Conservation (phyloP, 2,888 invertebrate species). For the Netelia melanura region DNA sequence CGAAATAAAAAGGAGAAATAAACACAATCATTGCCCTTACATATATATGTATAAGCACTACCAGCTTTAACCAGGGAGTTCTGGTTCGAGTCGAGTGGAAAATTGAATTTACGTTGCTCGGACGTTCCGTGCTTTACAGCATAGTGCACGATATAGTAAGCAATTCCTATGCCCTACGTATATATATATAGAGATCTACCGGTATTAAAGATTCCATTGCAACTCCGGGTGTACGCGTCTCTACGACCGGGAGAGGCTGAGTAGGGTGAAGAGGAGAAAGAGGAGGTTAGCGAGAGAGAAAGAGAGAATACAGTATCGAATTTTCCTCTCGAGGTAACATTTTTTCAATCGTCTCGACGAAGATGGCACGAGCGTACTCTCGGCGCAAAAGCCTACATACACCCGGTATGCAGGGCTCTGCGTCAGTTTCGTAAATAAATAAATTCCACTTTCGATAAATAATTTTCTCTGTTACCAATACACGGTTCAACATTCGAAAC, state of each 20-base stretch:
- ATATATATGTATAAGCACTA: constrained; percentile 1
- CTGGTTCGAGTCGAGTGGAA: constrained; percentile 59
- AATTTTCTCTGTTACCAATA: constrained; percentile 37
- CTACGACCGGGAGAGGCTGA: neutral
- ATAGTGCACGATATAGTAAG: neutral
- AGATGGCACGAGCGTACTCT: neutral
- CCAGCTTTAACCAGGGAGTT: neutral
- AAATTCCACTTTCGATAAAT: constrained; percentile 59
- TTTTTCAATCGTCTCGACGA: constrained; percentile 13
- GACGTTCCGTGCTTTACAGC: constrained; percentile 29
- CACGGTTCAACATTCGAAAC: constrained; percentile 13
- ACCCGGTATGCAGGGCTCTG: neutral
- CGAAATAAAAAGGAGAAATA: too few relatives aligned
- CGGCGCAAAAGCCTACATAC: neutral
- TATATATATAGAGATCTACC: neutral
- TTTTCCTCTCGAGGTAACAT: constrained; percentile 37
- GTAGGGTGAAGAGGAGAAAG: neutral
- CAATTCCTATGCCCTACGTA: neutral
- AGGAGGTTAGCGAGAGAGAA: constrained; percentile 1
- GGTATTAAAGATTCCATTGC: constrained; percentile 50
- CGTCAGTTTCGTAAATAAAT: constrained; percentile 52
- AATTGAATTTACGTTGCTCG: constrained; percentile 56
- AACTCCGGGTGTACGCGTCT: neutral
- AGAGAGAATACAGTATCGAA: constrained; percentile 43
- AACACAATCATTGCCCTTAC: neutral